Base-by-base conservation (phyloP, 2,888 invertebrate species). In the Drosophila rubida region DNA sequence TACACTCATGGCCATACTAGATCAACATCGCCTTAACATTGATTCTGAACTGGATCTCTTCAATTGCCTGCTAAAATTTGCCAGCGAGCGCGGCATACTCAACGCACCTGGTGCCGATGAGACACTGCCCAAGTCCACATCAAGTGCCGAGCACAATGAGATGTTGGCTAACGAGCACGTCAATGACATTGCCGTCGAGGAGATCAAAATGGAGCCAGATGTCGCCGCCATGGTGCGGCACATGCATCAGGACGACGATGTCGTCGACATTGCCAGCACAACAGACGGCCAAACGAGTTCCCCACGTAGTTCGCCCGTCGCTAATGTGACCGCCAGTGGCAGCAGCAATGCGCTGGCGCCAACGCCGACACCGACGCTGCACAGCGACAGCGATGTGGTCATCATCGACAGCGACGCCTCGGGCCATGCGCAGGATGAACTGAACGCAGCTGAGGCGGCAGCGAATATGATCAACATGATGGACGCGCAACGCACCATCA, bases 11-110 rank as follows among this genome's bases (percentile, higher is more conserved):
- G 95, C 95, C 0, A 94, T 97, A 42, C 94, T 97, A 59, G 95
- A 96, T 25, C 94, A 95, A 73, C 95, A 96, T 44, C 94, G 95
- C 55, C 92, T 97, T 22, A 95, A 95, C 76, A 94, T 96, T 25
- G 94, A 94, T 77, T 95, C 96, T 1, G 97, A 97, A 90, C 90
- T 96, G 87, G 95, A 96, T 78, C 91, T 97, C 37, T 97, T 96
- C 90, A 94, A 94, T 69, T 96, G 96, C 0, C 92, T 96, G 0
- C 93, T 94, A n/a, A 93, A 94, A 80, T 95, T 95, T 92, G 94
- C 94, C 6, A 92, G 92, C 55, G 93, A 94, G 50, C 93, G 95
- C 75, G 94, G 90, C 11, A 85, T 88, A 2, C 73, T 89, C 8
- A 75, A 77, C 3, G 87, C 85, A 0, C 72, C 75, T 22, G 80